Evolutionary conservation across 2,113 vertebrate genomes (phyloP).

Genomic region (Stegostoma tigrinum): DNA sequence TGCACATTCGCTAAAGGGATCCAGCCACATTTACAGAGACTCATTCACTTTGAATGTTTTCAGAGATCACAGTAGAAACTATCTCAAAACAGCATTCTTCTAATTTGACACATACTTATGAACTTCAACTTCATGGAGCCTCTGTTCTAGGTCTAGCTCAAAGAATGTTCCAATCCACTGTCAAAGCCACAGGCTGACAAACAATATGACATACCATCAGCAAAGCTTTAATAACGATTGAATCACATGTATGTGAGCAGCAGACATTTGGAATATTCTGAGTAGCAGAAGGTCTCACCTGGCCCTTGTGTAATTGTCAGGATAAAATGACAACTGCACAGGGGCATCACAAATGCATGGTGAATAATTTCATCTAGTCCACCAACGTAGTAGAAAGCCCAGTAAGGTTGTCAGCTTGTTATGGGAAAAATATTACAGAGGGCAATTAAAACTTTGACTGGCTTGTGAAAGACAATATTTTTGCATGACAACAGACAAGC

Average conservation of each 20-base stretch:
- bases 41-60: background rate
- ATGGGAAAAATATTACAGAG: slow-evolving; percentile 23
- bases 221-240: background rate
- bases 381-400: background rate
- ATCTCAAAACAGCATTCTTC: background rate
- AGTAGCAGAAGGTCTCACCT: background rate
- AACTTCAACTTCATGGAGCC: too few relatives aligned
- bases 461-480: slow-evolving; percentile 30
- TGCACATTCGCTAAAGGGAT: background rate
- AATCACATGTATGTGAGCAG: background rate
- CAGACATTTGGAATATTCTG: background rate
- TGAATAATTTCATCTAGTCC: background rate
- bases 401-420: background rate
- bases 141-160: background rate
- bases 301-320: background rate
- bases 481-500: too few relatives aligned
- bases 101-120: background rate
- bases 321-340: background rate
- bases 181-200: background rate
- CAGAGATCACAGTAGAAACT: background rate
- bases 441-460: background rate
- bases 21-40: background rate
- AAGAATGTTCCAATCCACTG: background rate
- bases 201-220: background rate
- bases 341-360: background rate